phyloP scores from a whole-genome alignment of 2,888 invertebrate genomes.

The Dermolepida albohirtum region DNA sequence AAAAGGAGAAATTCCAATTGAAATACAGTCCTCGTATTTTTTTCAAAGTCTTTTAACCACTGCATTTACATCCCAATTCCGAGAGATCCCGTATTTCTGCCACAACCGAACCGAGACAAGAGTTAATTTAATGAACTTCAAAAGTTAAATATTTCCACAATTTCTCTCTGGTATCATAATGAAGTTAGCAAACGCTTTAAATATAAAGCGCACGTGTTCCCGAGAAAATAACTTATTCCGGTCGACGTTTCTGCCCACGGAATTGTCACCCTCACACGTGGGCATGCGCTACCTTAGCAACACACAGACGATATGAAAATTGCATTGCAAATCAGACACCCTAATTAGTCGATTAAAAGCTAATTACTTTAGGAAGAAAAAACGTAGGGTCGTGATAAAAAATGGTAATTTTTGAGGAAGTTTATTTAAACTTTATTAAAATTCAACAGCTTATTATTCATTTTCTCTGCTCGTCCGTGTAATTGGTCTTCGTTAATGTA shows the following conservation, averaged over 20 bases:
- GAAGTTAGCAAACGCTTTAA: constrained; percentile 29
- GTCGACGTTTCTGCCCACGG: background rate
- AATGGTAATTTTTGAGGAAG: constrained; percentile 30
- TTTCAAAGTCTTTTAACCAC: background rate
- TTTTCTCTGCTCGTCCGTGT: constrained; percentile 4
- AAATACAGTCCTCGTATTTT: too few species aligned
- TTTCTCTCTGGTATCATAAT: constrained; percentile 33
- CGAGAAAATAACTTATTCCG: constrained; percentile 17
- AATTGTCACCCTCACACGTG: too few species aligned
- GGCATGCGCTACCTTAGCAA: too few species aligned
- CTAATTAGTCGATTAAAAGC: too few species aligned
- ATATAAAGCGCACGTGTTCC: constrained; percentile 29
- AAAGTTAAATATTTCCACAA: constrained; percentile 35
- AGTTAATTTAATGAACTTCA: constrained; percentile 29
- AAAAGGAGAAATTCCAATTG: too few species aligned
- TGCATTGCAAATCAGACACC: too few species aligned
- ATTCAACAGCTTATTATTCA: constrained; percentile 24
- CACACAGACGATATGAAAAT: too few species aligned
- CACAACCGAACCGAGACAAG: constrained; percentile 6
- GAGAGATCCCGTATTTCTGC: background rate
- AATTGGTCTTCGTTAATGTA: constrained; percentile 2
- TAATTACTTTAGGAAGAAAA: too few species aligned
- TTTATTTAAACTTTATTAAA: constrained; percentile 26
- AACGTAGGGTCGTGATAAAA: background rate
- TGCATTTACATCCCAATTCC: constrained; percentile 21